phyloP scores from a whole-genome alignment of 2,113 vertebrate genomes.

The Dicrurus megarhynchus region DNA sequence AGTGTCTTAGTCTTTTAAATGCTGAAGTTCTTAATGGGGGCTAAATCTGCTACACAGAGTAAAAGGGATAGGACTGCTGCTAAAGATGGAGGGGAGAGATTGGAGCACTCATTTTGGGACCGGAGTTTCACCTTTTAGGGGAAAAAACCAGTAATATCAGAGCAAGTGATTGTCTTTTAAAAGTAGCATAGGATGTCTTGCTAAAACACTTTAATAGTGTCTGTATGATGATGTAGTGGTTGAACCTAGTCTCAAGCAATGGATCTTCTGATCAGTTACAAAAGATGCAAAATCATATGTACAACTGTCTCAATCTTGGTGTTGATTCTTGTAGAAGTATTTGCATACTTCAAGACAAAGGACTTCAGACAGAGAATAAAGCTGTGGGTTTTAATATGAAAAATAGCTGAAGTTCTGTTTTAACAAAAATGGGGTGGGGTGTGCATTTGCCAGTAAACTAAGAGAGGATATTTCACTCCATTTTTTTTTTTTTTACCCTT shows the following conservation, averaged over 20 bases:
- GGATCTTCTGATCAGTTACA: background rate
- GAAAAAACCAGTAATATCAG: background rate
- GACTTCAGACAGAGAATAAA: background rate
- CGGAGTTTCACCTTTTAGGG: background rate
- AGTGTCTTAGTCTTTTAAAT: background rate
- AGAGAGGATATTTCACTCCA: background rate
- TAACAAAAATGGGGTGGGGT: rapidly evolving
- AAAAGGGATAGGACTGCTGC: background rate
- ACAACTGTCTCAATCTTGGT: background rate
- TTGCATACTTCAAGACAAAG: background rate
- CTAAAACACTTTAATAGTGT: background rate
- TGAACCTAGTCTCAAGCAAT: background rate
- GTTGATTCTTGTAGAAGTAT: background rate
- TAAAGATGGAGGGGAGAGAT: background rate
- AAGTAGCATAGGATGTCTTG: background rate
- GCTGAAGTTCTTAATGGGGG: background rate
- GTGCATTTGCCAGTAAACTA: background rate
- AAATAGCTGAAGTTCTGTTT: background rate
- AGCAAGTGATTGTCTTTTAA: background rate
- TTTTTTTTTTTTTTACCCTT: background rate
- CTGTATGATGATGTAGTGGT: background rate
- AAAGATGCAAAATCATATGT: background rate
- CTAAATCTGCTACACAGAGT: background rate
- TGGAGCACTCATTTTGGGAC: background rate
- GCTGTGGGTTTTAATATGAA: background rate